Conservation (phyloP, 2,113 vertebrate species). For the Phrynosoma blainvillii region DNA sequence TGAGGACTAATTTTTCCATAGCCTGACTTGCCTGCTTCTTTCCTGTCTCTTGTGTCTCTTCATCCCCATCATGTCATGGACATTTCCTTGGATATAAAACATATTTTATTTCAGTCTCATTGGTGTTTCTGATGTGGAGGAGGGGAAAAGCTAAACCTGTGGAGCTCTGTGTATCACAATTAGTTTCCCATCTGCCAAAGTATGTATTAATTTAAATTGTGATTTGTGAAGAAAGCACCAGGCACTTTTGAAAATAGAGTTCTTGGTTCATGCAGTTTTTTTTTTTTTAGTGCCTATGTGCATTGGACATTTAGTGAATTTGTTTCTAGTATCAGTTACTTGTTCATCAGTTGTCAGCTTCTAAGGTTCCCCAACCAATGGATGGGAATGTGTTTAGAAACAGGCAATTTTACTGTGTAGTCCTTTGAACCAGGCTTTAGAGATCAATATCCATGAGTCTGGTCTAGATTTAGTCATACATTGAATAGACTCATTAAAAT, state of each 20-base stretch:
- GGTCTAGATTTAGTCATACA: not conserved
- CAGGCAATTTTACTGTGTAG: too few relatives aligned
- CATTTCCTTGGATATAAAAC: not conserved
- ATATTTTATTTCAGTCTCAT: not conserved
- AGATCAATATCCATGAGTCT: not conserved
- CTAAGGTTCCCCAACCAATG: not conserved
- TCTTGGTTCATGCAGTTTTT: not conserved
- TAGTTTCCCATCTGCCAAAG: not conserved
- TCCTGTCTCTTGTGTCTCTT: not conserved
- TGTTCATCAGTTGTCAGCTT: not conserved
- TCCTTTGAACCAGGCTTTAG: not conserved
- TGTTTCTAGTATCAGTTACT: not conserved
- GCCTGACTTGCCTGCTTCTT: not conserved
- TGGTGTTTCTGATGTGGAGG: not conserved
- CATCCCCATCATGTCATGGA: not conserved
- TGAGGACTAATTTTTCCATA: not conserved
- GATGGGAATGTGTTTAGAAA: not conserved
- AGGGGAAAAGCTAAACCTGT: not conserved
- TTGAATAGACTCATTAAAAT: not conserved
- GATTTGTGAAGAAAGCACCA: not conserved
- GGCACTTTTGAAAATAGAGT: not conserved
- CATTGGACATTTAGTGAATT: not conserved
- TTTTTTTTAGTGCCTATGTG: too few relatives aligned
- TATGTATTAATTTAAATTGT: not conserved
- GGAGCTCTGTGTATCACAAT: too few relatives aligned